Conservation (phyloP, 1,140 invertebrate genomes). For the Idris sp. region DNA sequence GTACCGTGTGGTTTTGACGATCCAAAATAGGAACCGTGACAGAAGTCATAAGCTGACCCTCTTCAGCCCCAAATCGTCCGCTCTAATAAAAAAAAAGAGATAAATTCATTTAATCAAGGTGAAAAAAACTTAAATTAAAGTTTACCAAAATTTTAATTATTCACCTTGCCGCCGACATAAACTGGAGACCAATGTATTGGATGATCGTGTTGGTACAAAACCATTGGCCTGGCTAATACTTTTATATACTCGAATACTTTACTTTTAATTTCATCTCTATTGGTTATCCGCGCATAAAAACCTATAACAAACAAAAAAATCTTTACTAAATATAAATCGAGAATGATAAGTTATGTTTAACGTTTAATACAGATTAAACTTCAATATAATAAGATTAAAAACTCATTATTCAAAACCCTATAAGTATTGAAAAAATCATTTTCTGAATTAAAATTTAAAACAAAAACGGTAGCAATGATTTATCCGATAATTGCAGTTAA, state of each 20-base stretch:
- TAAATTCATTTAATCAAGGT: too few relatives aligned
- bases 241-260: conserved; percentile 95
- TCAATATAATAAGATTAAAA: too few relatives aligned
- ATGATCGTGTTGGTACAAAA: conserved; percentile 92
- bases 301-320: conserved; percentile 80
- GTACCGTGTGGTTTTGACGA: conserved; percentile 90
- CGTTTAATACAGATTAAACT: too few relatives aligned
- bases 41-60: conserved; percentile 91
- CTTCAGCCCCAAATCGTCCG: conserved; percentile 83
- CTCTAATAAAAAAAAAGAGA: conserved; percentile 77
- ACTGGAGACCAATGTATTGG: conserved; percentile 94
- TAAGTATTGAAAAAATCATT: too few relatives aligned
- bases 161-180: conserved; percentile 92
- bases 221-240: conserved; percentile 93
- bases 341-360: conserved; percentile 6
- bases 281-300: conserved; percentile 91
- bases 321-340: conserved; percentile 7
- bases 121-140: too few relatives aligned
- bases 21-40: conserved; percentile 95
- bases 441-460: too few relatives aligned
- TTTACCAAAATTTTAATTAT: too few relatives aligned
- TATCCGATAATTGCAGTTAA: too few relatives aligned
- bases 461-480: too few relatives aligned
- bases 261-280: conserved; percentile 87
- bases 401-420: too few relatives aligned